These are phyloP conservation scores for Psittacula echo DNA, from an alignment of 2,797 vertebrate species.

Conservation along the genomic window DNA sequence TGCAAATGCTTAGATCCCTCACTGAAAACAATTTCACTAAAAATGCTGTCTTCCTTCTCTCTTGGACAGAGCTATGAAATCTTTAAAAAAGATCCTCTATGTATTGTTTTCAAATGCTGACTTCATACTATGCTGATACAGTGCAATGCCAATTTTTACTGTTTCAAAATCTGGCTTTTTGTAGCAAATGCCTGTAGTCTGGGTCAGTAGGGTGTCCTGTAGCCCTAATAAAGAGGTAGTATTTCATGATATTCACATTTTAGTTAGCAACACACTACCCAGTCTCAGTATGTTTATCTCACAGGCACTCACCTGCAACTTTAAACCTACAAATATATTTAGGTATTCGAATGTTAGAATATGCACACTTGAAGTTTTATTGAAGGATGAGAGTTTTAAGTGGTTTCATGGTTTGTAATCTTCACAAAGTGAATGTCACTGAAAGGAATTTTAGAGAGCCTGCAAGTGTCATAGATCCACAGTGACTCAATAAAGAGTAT, in stretches of 20 bases:
- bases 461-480: neutral
- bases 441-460: neutral
- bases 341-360: neutral
- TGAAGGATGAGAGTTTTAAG: neutral
- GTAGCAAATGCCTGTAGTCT: neutral
- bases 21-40: neutral
- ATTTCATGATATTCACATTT: neutral
- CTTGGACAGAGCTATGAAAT: neutral
- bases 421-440: neutral
- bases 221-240: neutral
- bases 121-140: neutral
- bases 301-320: neutral
- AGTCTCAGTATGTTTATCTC: accelerated
- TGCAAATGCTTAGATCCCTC: neutral
- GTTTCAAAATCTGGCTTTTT: neutral
- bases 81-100: neutral
- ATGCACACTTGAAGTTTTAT: neutral
- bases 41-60: neutral
- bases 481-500: neutral
- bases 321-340: neutral
- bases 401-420: neutral
- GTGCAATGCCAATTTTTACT: neutral
- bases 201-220: no score
- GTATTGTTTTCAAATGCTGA: neutral
- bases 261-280: neutral